A percentile compares a stretch with the other conserved stretches of the same genome.
Evolutionary conservation across 2,888 invertebrate genomes (phyloP).

Genomic region (Drosophila mulleri): DNA sequence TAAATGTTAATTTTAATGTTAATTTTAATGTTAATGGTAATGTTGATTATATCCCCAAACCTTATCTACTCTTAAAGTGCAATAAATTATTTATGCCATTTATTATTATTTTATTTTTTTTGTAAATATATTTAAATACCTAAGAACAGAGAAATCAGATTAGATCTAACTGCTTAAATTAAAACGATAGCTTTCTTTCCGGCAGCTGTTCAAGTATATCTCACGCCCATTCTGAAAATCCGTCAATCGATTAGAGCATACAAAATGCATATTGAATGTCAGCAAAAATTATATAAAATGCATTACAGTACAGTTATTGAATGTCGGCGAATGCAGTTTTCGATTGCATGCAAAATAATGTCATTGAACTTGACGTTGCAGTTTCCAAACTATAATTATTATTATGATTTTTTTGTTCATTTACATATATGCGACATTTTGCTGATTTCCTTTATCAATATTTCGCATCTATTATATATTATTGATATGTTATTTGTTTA

Average conservation of each 20-base stretch:
- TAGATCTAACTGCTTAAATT: neutral
- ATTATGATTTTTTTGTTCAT: neutral
- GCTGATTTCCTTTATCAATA: constrained; percentile 2
- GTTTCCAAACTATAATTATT: constrained; percentile 36
- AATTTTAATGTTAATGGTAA: no score
- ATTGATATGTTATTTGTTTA: neutral
- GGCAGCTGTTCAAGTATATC: constrained; percentile 3
- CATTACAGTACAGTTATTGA: constrained; percentile 6
- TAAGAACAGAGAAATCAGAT: no score
- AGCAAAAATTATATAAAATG: constrained; percentile 1
- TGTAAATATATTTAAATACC: neutral
- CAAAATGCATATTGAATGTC: neutral
- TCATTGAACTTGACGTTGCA: constrained; percentile 54
- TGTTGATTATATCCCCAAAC: neutral
- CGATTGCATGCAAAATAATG: constrained; percentile 39
- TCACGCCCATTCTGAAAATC: constrained; percentile 9
- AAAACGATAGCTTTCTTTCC: neutral
- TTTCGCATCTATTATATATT: neutral
- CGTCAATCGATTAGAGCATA: neutral
- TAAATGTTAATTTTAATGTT: no score
- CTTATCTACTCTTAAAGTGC: no score
- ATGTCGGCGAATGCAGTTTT: constrained; percentile 10
- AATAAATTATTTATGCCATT: no score
- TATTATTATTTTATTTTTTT: no score
- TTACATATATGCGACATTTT: neutral